Evolutionary conservation across 1,140 invertebrate genomes (phyloP), one percentile per base, ranked within the genome.

Genomic region (Charaxes varanes): DNA sequence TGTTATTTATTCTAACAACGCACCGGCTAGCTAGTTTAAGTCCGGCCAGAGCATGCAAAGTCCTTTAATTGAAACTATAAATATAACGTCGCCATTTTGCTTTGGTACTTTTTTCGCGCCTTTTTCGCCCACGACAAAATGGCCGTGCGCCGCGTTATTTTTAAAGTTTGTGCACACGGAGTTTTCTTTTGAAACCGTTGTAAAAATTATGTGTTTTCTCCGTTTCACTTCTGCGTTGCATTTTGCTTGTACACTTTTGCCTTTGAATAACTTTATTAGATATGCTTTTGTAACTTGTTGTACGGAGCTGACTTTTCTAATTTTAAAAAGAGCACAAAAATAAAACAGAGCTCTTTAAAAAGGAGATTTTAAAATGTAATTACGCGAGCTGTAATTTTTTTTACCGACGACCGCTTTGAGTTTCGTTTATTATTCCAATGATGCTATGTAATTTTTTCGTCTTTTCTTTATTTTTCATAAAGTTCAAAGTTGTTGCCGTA

Each of bases 1-100:
- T 51, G 54, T 61, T 53, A 53, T 50, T 47, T 61, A 58, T 63
- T 52, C 47, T 60, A 62, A 62, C 53, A 56, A 47, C 36, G 53
- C 52, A 26, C 44, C 27, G 50, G 43, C 44, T 35, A 58, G 49
- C 35, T 41, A 41, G 34, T 42, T 55, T 48, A 53, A 58, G 45
- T 49, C 31, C 43, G 38, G 45, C 46, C 50, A 60, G 49, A 54
- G 61, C 65, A 62, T 67, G 68, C 62, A 56, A 64, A 64, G 42
- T 52, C 55, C 54, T 53, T 59, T 74, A 74, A 78, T 78, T 78
- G 68, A 74, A 70, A 78, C 68, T 72, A 74, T 73, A 78, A 74
- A 74, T 78, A 74, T 65, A 58, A 62, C 55, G 48, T 49, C 30
- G 53, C 53, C 62, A 56, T 67, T 63, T 67, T 63, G 41, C 54